phyloP scores from a whole-genome alignment of 2,888 invertebrate species.

The Cosmia trapezina region DNA sequence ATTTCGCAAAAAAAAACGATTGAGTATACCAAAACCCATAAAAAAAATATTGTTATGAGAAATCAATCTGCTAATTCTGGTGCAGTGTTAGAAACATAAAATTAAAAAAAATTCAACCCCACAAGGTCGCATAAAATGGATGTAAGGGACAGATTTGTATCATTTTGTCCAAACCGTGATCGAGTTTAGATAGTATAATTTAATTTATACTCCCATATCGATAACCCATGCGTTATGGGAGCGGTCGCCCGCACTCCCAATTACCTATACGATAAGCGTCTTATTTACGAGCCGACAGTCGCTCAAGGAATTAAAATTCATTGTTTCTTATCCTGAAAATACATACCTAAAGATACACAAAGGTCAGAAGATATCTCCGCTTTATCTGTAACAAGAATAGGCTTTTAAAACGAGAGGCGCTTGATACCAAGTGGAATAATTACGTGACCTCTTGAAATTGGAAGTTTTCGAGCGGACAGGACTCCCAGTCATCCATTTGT shows the following conservation, averaged over 20 bases:
- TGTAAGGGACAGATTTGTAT: slow-evolving; percentile 69
- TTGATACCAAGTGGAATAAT: slow-evolving; percentile 79
- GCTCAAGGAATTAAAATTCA: slow-evolving; percentile 88
- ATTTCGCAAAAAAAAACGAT: neutral
- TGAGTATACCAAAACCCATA: too few species aligned
- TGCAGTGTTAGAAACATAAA: neutral
- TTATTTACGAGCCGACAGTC: slow-evolving; percentile 84
- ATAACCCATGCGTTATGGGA: slow-evolving; percentile 77
- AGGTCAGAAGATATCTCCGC: slow-evolving; percentile 87
- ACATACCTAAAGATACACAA: slow-evolving; percentile 79
- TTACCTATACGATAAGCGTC: slow-evolving; percentile 88
- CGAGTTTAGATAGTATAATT: slow-evolving; percentile 76
- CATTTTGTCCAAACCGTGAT: slow-evolving; percentile 73
- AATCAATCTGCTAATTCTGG: neutral
- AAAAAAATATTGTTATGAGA: neutral
- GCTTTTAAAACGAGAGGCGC: slow-evolving; percentile 84
- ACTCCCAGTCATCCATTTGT: slow-evolving; percentile 74
- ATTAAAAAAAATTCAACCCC: neutral
- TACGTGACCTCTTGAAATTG: slow-evolving; percentile 83
- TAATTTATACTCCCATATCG: slow-evolving; percentile 80
- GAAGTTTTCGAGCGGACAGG: slow-evolving; percentile 71
- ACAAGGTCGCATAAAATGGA: slow-evolving; percentile 31
- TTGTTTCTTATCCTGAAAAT: slow-evolving; percentile 89
- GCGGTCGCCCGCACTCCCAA: slow-evolving; percentile 87
- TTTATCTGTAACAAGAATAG: slow-evolving; percentile 89